Conservation (phyloP, 2,113 vertebrate genomes). For the Pardalotus punctatus region DNA sequence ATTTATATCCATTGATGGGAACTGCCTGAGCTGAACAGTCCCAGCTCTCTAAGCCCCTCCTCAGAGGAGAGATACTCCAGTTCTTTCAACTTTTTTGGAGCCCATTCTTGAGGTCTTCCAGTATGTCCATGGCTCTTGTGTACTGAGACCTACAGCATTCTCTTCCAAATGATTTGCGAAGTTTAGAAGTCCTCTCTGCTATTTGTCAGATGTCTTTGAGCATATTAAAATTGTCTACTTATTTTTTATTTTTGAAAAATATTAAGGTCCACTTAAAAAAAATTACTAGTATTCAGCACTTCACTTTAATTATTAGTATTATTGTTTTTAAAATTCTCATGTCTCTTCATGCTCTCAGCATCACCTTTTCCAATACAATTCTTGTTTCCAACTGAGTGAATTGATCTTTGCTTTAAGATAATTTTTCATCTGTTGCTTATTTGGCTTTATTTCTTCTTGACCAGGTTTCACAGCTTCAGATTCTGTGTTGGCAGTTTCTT, state of each 20-base stretch:
- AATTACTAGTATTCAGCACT: background rate
- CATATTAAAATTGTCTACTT: background rate
- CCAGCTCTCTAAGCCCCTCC: background rate
- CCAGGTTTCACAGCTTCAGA: constrained; percentile 58
- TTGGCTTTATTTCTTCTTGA: constrained; percentile 63
- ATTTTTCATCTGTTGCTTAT: constrained; percentile 64
- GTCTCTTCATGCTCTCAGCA: background rate
- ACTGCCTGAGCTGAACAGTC: background rate
- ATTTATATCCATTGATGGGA: background rate
- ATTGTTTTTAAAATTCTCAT: background rate
- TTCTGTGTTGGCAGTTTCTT: constrained; percentile 63
- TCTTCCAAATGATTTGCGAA: background rate
- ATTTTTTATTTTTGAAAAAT: background rate
- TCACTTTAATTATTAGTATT: background rate
- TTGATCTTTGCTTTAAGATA: constrained; percentile 51
- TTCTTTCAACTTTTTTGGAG: background rate
- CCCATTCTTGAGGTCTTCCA: background rate
- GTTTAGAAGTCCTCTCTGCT: background rate
- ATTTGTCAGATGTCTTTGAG: background rate
- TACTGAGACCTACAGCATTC: background rate
- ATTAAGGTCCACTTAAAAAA: background rate
- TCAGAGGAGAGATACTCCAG: background rate
- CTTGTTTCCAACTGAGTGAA: background rate
- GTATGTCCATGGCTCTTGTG: background rate
- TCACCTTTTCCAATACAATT: constrained; percentile 17